phyloP scores from a whole-genome alignment of 1,140 invertebrate genomes.

The Piezodorus guildinii region DNA sequence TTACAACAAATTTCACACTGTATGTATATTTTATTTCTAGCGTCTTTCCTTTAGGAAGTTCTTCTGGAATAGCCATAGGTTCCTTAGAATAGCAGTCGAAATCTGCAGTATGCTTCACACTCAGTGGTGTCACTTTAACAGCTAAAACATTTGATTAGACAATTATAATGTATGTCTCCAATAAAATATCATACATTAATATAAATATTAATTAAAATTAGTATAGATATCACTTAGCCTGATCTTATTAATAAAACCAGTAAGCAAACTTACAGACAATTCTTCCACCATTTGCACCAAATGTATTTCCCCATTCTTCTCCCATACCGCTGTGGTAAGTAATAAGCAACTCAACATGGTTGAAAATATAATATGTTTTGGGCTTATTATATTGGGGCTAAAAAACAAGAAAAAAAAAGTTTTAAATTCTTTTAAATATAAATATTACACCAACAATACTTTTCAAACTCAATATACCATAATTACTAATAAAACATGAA shows the following conservation, averaged over 20 bases:
- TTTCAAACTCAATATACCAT: no score
- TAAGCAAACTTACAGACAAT: constrained; percentile 56
- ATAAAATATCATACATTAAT: neutral
- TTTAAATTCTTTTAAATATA: no score
- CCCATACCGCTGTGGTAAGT: constrained; percentile 78
- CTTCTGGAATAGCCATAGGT: constrained; percentile 54
- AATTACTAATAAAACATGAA: no score
- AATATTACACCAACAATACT: no score
- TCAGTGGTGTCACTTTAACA: constrained; percentile 65
- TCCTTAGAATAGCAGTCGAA: constrained; percentile 43
- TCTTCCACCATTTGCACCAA: constrained; percentile 68
- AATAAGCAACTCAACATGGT: constrained; percentile 89
- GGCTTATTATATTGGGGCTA: constrained; percentile 24
- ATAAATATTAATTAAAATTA: constrained; percentile 3
- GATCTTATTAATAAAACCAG: neutral
- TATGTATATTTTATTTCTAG: constrained; percentile 78
- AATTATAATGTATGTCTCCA: neutral
- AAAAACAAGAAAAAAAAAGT: neutral
- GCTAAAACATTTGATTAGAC: constrained; percentile 33
- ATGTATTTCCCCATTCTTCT: constrained; percentile 72
- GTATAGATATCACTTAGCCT: constrained; percentile 8
- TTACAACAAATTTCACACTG: constrained; percentile 64
- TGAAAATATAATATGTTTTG: constrained; percentile 82
- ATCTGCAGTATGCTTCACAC: constrained; percentile 50
- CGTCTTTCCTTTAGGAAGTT: constrained; percentile 39